A percentile compares a stretch with the other conserved stretches of the same genome.
Conservation (phyloP, 2,888 invertebrate species). For the Dolomedes plantarius region DNA sequence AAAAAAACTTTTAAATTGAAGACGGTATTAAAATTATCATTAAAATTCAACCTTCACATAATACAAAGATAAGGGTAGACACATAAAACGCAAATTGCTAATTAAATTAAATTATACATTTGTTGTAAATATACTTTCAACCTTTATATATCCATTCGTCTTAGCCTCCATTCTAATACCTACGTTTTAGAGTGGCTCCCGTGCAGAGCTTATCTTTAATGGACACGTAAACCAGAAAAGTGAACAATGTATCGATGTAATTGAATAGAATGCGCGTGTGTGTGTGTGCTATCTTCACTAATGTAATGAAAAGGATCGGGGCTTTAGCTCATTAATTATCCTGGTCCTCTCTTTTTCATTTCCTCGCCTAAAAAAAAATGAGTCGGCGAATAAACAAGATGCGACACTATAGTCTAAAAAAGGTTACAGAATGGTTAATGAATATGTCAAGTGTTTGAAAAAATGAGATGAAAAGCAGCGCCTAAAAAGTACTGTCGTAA, state of each 20-base stretch:
- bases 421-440: conserved; percentile 45
- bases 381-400: conserved; percentile 42
- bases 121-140: no score
- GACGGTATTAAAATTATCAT: no score
- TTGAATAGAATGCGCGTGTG: conserved; percentile 1
- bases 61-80: no score
- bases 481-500: conserved; percentile 1
- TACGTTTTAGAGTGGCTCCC: no score
- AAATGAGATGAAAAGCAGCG: conserved; percentile 9
- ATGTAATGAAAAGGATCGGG: conserved; percentile 2
- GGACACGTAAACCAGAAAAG: neutral
- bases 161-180: no score
- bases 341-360: conserved; percentile 13
- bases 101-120: no score
- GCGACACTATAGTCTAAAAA: conserved; percentile 12
- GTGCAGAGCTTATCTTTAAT: neutral
- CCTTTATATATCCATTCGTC: no score
- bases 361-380: neutral
- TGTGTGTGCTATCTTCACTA: neutral
- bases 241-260: neutral
- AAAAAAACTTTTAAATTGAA: no score
- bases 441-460: conserved; percentile 33
- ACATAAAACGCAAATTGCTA: no score
- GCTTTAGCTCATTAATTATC: conserved; percentile 57
- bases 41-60: no score